Evolutionary conservation across 2,797 vertebrate species (phyloP), one percentile per base, ranked within the genome.

Genomic region (Poeciliopsis turneri): DNA sequence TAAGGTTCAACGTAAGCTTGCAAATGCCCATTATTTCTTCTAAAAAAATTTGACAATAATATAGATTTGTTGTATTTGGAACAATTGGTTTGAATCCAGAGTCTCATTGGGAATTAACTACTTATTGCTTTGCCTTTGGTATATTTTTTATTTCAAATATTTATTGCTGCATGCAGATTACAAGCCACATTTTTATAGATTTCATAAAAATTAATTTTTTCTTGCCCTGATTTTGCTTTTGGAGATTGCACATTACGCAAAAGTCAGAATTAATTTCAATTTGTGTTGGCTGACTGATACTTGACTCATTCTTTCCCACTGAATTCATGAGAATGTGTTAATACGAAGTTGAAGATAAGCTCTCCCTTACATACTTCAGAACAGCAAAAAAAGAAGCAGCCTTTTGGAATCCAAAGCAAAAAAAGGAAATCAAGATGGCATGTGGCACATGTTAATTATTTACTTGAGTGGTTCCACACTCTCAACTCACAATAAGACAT

Each of bases 361-460:
- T 25, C 74, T 53, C 36, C 36, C 61, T 41, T 68, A 13, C 66
- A 82, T 16, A 6, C 46, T 75, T 45, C 7, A 6, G 46, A 80
- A 72, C 15, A 25, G 53, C 45, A 79, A 55, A 79, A 15, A 81
- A 82, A 47, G 13, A 76, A 83, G 46, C 20, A 72, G 10, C 4
- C n/a, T 2, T 77, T 68, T 64, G 36, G 79, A 83, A 53, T 79
- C 74, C 74, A 51, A 78, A 71, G 4, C 49, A 76, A 59, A 71
- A 51, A 66, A 33, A 66, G 30, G 2, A 70, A 85, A 76, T 79
- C 72, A 82, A 82, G 76, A 84, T 74, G 61, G 28, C 49, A 36
- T 9, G 3, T 80, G 78, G 57, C 76, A 89, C 84, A 76, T 87
- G 84, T 85, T 89, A 85, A 91, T 92, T 90, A 91, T 89, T 83